Conservation (phyloP, 1,140 invertebrate species). For the Drosophila santomea region DNA sequence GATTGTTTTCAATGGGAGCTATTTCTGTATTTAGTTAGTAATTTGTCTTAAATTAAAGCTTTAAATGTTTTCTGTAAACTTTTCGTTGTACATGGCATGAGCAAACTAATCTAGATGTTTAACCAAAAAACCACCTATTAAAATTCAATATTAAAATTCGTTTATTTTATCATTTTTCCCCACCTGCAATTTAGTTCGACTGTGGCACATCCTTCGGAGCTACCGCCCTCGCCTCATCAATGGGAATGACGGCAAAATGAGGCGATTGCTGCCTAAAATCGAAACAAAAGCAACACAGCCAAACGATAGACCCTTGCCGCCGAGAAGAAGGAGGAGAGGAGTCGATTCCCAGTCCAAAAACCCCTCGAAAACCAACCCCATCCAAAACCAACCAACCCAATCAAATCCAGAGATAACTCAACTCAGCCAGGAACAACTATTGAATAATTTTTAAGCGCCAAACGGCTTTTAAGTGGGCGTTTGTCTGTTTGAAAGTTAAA, state of each 20-base stretch:
- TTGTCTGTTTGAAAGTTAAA: conserved; percentile 55
- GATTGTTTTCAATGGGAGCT: conserved; percentile 41
- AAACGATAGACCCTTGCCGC: conserved; percentile 32
- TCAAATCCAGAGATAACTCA: conserved; percentile 6
- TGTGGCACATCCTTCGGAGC: conserved; percentile 97
- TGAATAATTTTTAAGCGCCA: conserved; percentile 61
- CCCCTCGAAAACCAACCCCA: conserved; percentile 8
- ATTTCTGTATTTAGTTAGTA: conserved; percentile 32
- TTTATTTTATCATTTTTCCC: conserved; percentile 10
- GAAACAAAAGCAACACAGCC: conserved; percentile 60
- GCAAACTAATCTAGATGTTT: conserved; percentile 23
- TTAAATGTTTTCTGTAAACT: conserved; percentile 30
- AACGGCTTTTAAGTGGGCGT: conserved; percentile 43
- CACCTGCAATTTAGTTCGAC: conserved; percentile 89
- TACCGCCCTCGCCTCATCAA: conserved; percentile 98
- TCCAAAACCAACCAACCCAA: not conserved
- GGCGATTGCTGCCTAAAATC: conserved; percentile 85
- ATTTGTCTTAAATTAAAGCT: conserved; percentile 26
- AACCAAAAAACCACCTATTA: not conserved
- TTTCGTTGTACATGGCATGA: conserved; percentile 33
- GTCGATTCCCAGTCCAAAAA: conserved; percentile 15
- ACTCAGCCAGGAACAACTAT: conserved; percentile 55
- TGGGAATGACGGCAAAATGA: conserved; percentile 93
- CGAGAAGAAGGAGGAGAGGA: conserved; percentile 12
- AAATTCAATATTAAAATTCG: conserved; percentile 11